Evolutionary conservation across 2,797 vertebrate genomes (phyloP), one percentile per base, ranked within the genome.

Genomic region (Sciurus vulgaris): DNA sequence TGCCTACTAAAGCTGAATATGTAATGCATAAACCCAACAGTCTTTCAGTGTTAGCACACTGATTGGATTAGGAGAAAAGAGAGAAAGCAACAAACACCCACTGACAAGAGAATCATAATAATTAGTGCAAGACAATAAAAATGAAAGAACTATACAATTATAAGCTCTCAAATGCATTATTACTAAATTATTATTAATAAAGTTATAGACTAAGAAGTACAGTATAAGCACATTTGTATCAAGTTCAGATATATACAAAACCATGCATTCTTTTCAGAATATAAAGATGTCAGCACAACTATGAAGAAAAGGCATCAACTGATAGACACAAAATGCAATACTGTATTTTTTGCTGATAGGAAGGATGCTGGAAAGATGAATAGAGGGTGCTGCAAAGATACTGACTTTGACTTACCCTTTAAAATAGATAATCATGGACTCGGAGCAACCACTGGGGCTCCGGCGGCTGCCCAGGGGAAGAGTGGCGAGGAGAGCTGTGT

Each of bases 161-260:
- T 14, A 28, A 38, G 49, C 54, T 44, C 22, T 59, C 51, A 79
- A 65, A 76, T 30, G 13, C 4, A 67, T 81, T 73, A 51, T 38
- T 70, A 83, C 89, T 83, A 69, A 20, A 51, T 38, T 70, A 83
- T 85, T 83, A 69, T 15, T 59, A 88, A 44, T 18, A 65, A 70
- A 76, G 56, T 5, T 92, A 41, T 79, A 92, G 73, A 86, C 65
- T 10, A 81, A 92, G 18, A 78, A 51, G 49, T 33, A 28, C 41
- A 74, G 56, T 63, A 7, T 61, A 14, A 81, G 38, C 84, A 24
- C 44, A 74, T 47, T 78, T 73, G 38, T 63, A 67, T 28, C 22
- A 78, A 69, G n/a, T 44, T 93, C 59, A 87, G 67, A 92, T 89
- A 78, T 44, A 63, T 30, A 30, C 38, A 93, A 86, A 82, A 38